phyloP scores from a whole-genome alignment of 2,797 vertebrate genomes.

The Echeneis naucrates region DNA sequence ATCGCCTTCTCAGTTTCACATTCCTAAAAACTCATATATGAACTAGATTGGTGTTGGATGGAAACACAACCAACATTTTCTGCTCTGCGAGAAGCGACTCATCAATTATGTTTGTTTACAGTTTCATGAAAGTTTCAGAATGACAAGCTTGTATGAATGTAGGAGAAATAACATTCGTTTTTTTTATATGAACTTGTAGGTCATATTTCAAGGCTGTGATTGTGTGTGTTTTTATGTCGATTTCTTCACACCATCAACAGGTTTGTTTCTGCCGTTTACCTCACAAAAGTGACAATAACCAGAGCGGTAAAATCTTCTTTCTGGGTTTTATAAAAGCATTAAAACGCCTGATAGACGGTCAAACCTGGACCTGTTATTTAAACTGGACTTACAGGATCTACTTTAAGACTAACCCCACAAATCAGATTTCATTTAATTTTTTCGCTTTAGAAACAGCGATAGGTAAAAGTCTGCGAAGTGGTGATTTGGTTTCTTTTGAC shows the following conservation, averaged over 20 bases:
- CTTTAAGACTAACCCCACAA: no score
- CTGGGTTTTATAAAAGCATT: not conserved
- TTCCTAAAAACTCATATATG: conserved; percentile 24
- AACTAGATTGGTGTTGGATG: conserved; percentile 14
- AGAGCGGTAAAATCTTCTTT: not conserved
- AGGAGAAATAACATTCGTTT: not conserved
- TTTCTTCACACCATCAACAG: no score
- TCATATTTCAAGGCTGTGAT: no score
- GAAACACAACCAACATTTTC: not conserved
- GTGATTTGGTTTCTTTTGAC: conserved; percentile 14
- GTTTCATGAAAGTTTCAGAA: not conserved
- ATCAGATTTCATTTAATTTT: not conserved
- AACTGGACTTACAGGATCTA: not conserved
- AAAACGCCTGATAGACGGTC: not conserved
- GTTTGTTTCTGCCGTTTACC: not conserved
- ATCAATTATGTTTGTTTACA: not conserved
- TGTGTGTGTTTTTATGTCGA: no score
- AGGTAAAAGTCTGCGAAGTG: not conserved
- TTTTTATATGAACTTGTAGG: not conserved
- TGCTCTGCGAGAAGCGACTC: not conserved
- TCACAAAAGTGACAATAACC: not conserved
- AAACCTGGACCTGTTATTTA: not conserved
- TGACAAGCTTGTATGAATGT: conserved; percentile 2
- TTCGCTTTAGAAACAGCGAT: not conserved
- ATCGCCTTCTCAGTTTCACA: conserved; percentile 5